These are phyloP conservation scores for Elephas maximus DNA, from an alignment of 2,113 vertebrate genomes.

Conservation along the genomic window DNA sequence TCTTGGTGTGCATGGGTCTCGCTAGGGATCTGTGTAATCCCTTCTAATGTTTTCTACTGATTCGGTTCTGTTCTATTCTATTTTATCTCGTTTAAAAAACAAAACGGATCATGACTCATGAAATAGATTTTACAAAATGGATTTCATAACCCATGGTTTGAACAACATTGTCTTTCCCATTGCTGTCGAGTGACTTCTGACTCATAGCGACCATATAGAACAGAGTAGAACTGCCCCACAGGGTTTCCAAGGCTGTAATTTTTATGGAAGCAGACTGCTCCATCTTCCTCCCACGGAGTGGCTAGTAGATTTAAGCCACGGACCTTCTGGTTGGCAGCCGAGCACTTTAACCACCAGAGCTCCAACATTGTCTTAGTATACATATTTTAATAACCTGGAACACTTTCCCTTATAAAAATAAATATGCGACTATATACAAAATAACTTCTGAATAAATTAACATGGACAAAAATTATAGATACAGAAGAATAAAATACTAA, in stretches of 20 bases:
- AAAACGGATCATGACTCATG: not conserved
- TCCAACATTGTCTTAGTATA: not conserved
- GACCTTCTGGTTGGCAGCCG: too few relatives aligned
- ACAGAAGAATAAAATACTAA: not conserved
- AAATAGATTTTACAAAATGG: slow-evolving; percentile 24
- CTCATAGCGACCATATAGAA: too few relatives aligned
- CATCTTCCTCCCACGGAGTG: too few relatives aligned
- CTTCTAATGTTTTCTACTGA: not conserved
- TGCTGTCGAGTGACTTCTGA: too few relatives aligned
- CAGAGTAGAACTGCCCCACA: too few relatives aligned
- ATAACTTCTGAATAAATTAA: not conserved
- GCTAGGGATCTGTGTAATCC: not conserved
- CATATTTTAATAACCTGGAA: not conserved
- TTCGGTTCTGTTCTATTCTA: not conserved
- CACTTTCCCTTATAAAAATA: not conserved
- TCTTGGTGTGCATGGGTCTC: not conserved
- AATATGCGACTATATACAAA: not conserved
- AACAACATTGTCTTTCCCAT: not conserved
- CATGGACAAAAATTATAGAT: not conserved
- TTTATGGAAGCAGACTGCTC: too few relatives aligned
- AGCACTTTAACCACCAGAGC: too few relatives aligned
- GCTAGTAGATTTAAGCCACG: too few relatives aligned
- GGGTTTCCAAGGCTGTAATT: too few relatives aligned
- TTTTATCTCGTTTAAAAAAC: not conserved
- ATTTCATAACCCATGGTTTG: not conserved